Conservation (phyloP, 1,140 invertebrate genomes). For the Sinella curviseta region DNA sequence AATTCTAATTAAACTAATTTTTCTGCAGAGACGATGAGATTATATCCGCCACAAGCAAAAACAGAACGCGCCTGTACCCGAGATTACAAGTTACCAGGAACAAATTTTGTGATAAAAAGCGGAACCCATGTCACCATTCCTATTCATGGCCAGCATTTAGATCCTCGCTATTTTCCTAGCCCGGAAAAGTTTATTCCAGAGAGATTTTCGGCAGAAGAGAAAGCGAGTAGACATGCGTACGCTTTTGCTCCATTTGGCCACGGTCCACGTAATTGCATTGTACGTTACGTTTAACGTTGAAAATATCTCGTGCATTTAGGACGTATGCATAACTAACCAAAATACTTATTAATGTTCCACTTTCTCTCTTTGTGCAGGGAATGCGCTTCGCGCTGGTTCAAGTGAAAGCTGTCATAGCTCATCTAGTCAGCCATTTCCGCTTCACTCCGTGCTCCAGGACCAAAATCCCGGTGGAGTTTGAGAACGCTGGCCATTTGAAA, state of each 20-base stretch:
- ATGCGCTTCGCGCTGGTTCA: conserved; percentile 39
- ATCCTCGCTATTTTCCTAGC: conserved; percentile 30
- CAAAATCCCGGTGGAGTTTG: conserved; percentile 34
- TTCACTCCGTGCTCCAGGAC: conserved; percentile 35
- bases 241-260: background rate
- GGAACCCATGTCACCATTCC: conserved; percentile 9
- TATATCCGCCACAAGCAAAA: conserved; percentile 2
- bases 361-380: no score
- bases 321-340: no score
- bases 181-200: background rate
- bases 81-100: conserved; percentile 35
- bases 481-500: background rate
- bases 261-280: conserved; percentile 54
- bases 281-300: conserved; percentile 1
- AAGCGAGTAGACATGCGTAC: background rate
- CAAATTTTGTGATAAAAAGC: conserved; percentile 19
- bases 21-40: conserved; percentile 35
- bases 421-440: conserved; percentile 28
- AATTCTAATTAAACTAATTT: background rate
- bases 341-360: no score
- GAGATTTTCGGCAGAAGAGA: background rate
- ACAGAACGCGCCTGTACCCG: conserved; percentile 14
- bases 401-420: conserved; percentile 27
- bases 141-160: background rate
- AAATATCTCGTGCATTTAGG: background rate